phyloP scores from a whole-genome alignment of 2,888 invertebrate species.

The Xestia rhomboidea region DNA sequence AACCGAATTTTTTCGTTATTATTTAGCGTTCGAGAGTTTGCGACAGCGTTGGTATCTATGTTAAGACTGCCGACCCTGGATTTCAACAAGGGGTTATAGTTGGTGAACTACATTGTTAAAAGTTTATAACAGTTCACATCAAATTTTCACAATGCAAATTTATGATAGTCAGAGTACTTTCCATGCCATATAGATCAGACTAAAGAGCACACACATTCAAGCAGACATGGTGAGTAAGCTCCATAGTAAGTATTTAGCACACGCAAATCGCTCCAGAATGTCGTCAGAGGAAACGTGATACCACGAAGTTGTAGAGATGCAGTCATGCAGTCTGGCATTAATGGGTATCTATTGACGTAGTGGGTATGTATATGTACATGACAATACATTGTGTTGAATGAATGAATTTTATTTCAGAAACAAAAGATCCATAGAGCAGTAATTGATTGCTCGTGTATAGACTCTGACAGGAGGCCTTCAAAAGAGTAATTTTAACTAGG shows the following conservation, averaged over 20 bases:
- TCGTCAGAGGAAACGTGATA: slow-evolving; percentile 3
- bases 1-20: no score
- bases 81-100: background rate
- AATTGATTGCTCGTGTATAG: no score
- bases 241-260: background rate
- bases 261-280: slow-evolving; percentile 3
- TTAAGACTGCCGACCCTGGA: no score
- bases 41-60: no score
- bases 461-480: no score
- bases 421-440: no score
- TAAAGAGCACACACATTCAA: background rate
- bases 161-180: background rate
- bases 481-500: no score
- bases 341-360: slow-evolving; percentile 5
- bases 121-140: background rate
- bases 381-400: background rate
- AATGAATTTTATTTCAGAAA: no score
- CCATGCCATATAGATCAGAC: background rate
- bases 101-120: background rate
- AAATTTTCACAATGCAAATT: background rate
- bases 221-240: background rate
- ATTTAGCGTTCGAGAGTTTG: no score
- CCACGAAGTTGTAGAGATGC: no score
- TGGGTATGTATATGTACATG: background rate
- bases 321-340: slow-evolving; percentile 20